Conservation (phyloP, 2,888 invertebrate genomes). For the Euzophera pinguis region DNA sequence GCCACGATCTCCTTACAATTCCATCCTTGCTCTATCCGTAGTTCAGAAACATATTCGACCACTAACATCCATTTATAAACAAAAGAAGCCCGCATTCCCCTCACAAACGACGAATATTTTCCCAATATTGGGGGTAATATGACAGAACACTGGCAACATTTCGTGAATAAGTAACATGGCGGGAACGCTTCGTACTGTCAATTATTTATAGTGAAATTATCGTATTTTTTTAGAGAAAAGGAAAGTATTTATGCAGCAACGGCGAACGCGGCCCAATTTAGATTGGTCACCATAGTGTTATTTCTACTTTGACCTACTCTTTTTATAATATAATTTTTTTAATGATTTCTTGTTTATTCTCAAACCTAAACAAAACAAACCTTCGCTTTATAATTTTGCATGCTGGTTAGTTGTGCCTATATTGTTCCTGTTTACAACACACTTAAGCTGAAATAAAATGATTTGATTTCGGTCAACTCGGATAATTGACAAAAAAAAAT, state of each 20-base stretch:
- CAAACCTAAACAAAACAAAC: too few relatives aligned
- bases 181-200: constrained; percentile 62
- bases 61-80: constrained; percentile 35
- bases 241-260: constrained; percentile 1
- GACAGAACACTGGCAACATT: constrained; percentile 71
- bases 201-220: constrained; percentile 75
- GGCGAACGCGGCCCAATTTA: too few relatives aligned
- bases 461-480: too few relatives aligned
- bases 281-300: too few relatives aligned
- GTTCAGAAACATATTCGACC: constrained; percentile 20
- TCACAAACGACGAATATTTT: constrained; percentile 68
- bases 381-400: too few relatives aligned
- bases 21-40: constrained; percentile 1
- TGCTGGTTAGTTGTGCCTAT: too few relatives aligned
- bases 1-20: not conserved
- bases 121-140: constrained; percentile 73
- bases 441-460: too few relatives aligned
- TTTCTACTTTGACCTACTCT: too few relatives aligned
- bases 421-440: too few relatives aligned
- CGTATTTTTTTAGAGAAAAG: constrained; percentile 40
- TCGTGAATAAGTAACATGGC: constrained; percentile 68
- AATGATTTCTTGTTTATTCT: too few relatives aligned
- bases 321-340: too few relatives aligned
- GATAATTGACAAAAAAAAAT: too few relatives aligned
- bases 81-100: constrained; percentile 45